These are phyloP conservation scores for Cyprinus carpio DNA, from an alignment of 2,113 vertebrate species.

Conservation along the genomic window DNA sequence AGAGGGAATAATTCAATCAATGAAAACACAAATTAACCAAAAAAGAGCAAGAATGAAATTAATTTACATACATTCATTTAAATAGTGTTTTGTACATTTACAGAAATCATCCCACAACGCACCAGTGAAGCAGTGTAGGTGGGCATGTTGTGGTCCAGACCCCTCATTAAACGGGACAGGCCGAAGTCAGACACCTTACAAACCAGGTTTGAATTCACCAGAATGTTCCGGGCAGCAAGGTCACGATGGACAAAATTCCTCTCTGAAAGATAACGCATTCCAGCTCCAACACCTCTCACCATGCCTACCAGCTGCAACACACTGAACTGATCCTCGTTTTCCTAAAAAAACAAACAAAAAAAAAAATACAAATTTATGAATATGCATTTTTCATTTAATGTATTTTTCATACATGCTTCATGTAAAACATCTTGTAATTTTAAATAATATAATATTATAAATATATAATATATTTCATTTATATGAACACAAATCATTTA, in stretches of 20 bases:
- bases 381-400: not conserved
- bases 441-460: not conserved
- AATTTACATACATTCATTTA: not conserved
- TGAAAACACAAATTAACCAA: not conserved
- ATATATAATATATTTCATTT: not conserved
- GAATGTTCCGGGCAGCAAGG: constrained; percentile 79
- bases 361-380: not conserved
- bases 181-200: constrained; percentile 86
- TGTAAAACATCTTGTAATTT: not conserved
- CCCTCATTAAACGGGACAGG: constrained; percentile 78
- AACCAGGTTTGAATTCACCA: constrained; percentile 86
- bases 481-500: not conserved
- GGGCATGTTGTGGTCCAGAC: constrained; percentile 77
- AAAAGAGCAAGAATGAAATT: not conserved
- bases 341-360: constrained; percentile 68
- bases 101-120: not conserved
- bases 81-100: not conserved
- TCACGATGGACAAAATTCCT: constrained; percentile 84
- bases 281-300: constrained; percentile 82
- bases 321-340: constrained; percentile 87
- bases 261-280: constrained; percentile 85
- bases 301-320: constrained; percentile 86
- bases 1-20: not conserved
- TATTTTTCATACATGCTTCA: not conserved
- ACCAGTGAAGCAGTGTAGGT: constrained; percentile 74